Conservation (phyloP, 2,113 vertebrate species). For the Protobothrops flavoviridis region DNA sequence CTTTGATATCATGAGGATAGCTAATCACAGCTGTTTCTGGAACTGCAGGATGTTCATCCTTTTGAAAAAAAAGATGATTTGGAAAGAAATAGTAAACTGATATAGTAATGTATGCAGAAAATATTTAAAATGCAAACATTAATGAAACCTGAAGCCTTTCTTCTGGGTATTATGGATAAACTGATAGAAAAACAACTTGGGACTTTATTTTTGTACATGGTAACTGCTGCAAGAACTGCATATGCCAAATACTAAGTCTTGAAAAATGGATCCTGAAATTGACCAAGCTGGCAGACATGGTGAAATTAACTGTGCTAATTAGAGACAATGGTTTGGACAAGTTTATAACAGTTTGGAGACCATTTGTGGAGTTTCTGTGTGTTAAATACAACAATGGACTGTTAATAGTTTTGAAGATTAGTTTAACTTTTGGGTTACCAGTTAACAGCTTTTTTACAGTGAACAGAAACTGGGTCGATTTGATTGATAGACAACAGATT, state of each 20-base stretch:
- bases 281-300: neutral
- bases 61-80: conserved; percentile 19
- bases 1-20: conserved; percentile 85
- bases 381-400: neutral
- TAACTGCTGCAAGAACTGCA: neutral
- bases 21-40: conserved; percentile 91
- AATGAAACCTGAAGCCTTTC: neutral
- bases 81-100: neutral
- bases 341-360: neutral
- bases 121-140: neutral
- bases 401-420: neutral
- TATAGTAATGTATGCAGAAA: neutral
- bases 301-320: neutral
- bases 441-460: neutral
- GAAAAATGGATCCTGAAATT: neutral
- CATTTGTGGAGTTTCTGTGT: neutral
- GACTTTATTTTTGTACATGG: neutral
- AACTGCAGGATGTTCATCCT: conserved; percentile 88
- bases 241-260: neutral
- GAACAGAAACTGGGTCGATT: neutral
- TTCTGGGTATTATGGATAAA: neutral
- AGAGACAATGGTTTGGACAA: neutral
- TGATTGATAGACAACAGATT: neutral
- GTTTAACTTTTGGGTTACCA: neutral
- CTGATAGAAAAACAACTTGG: neutral